Base-by-base conservation (phyloP, 2,888 invertebrate genomes). In the Chrysina gloriosa region DNA sequence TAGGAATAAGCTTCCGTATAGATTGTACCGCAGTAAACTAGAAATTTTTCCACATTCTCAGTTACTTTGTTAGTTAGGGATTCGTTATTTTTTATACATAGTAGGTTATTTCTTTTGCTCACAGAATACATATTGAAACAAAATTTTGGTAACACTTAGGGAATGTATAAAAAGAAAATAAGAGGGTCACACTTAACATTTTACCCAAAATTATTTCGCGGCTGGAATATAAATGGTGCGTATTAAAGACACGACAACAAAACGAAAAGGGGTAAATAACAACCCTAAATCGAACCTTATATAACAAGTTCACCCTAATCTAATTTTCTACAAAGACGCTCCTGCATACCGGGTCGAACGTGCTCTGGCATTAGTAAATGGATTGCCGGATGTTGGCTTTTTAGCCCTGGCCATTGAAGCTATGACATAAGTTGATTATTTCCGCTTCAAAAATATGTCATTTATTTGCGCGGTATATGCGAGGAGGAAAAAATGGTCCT, bases 341-440 rank as follows among this genome's bases (percentile, higher is more conserved):
- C 72, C 71, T 70, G 71, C 69, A 72, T 71, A 69, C 69, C 70
- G 70, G 70, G 72, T 74, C 73, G 73, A 69, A 70, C 72, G 69
- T 70, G 70, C 69, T 66, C 65, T 71, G 65, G 70, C 70, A 68
- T 68, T 70, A 71, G 73, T 74, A 76, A 76, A 74, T 74, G 71
- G 76, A 76, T 76, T 76, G 75, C 73, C 70, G 73, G 75, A 71
- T 75, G 72, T 73, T 74, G 75, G 73, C 74, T 73, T 73, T 71
- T 71, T 73, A 68, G 71, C 39, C 68, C 66, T 29, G 65, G 50
- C 58, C 39, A 56, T 65, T 52, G 45, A 52, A 65, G 61, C 61
- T 58, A 65, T 65, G 69, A 69, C 56, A 58, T 67, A 67, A 67
- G 45, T 47, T 61, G 58, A 67, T 67, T 67, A 67, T 67, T 67